Conservation (phyloP, 2,797 vertebrate species). For the Yasuhikotakia modesta region DNA sequence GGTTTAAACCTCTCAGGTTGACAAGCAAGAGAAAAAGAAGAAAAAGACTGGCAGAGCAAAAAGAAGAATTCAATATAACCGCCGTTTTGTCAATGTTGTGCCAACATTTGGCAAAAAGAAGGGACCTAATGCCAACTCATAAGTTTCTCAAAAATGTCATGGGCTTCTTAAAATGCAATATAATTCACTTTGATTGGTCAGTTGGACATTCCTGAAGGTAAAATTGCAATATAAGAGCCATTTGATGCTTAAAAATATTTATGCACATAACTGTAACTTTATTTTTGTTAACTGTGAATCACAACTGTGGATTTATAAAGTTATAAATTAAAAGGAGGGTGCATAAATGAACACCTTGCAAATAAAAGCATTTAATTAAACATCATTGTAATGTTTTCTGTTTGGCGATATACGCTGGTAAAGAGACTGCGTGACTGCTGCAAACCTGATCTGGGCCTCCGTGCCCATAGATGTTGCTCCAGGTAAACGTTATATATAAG, state of each 20-base stretch:
- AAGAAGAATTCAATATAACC: slow-evolving; percentile 85
- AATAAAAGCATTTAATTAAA: no score
- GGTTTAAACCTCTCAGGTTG: slow-evolving; percentile 64
- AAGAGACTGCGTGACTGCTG: no score
- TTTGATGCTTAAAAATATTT: no score
- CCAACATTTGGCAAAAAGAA: slow-evolving; percentile 96
- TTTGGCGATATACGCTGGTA: no score
- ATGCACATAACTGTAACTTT: no score
- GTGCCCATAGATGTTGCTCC: no score
- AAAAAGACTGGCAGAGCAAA: slow-evolving; percentile 82
- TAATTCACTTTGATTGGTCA: neutral
- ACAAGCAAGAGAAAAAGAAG: slow-evolving; percentile 85
- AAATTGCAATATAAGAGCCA: neutral
- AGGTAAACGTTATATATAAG: no score
- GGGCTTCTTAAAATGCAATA: neutral
- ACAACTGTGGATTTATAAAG: no score
- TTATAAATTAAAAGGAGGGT: no score
- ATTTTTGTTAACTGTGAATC: neutral
- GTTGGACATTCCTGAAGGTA: neutral
- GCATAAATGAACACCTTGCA: no score
- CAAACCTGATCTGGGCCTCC: no score
- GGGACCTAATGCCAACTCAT: slow-evolving; percentile 94
- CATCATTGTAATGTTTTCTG: no score
- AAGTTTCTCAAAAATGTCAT: slow-evolving; percentile 57
- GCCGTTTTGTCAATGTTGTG: slow-evolving; percentile 92